Evolutionary conservation across 1,140 invertebrate genomes (phyloP).

Genomic region (Cepaea nemoralis): DNA sequence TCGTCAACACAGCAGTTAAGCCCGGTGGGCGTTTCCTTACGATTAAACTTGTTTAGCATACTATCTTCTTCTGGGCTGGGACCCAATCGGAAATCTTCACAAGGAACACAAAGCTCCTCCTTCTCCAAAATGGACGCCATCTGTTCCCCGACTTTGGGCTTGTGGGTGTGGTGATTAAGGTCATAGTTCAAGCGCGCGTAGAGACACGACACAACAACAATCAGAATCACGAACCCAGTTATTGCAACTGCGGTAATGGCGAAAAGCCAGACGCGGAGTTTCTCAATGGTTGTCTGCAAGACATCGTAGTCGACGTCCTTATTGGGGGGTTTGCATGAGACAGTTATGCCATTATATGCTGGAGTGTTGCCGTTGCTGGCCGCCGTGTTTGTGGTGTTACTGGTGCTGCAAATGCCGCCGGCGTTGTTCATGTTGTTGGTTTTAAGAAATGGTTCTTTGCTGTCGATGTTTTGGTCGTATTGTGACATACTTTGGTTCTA

Average conservation of each 20-base stretch:
- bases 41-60: constrained; percentile 53
- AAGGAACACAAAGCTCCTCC: constrained; percentile 58
- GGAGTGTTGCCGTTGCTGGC: not conserved
- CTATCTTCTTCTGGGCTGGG: constrained; percentile 56
- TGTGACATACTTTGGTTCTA: not conserved
- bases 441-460: not conserved
- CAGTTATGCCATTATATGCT: not conserved
- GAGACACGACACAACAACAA: constrained; percentile 52
- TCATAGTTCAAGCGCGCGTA: constrained; percentile 60
- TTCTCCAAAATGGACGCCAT: constrained; percentile 55
- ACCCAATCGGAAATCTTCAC: constrained; percentile 54
- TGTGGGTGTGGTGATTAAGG: constrained; percentile 57
- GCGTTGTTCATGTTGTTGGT: not conserved
- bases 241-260: constrained; percentile 52
- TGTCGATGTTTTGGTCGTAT: not conserved
- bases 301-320: not conserved
- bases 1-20: constrained; percentile 60
- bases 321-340: not conserved
- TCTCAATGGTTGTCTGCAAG: constrained; percentile 43
- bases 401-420: not conserved
- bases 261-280: constrained; percentile 51
- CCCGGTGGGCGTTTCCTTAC: constrained; percentile 45
- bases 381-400: not conserved
- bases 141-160: constrained; percentile 63
- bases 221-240: constrained; percentile 54